These are phyloP conservation scores for Phenganax subtilis DNA, from an alignment of 92 coral and sea anemone species.

Conservation along the genomic window DNA sequence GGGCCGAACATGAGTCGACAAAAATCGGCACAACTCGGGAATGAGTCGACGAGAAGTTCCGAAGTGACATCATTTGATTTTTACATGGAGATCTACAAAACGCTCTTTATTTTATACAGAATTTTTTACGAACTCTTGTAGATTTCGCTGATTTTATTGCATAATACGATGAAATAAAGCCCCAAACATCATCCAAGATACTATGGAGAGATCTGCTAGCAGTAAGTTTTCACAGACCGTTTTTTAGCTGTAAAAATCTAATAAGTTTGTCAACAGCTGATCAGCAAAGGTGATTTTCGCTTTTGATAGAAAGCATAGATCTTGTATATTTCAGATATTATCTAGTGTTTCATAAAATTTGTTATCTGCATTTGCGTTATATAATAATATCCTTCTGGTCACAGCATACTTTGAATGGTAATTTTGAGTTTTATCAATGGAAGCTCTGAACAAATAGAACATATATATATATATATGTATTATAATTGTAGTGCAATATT, in stretches of 20 bases:
- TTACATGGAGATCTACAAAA: neutral
- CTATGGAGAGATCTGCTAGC: slow-evolving; percentile 2
- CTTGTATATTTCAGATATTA: neutral
- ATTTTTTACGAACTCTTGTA: neutral
- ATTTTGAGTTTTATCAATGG: too few species aligned
- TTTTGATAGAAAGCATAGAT: too few species aligned
- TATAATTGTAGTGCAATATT: too few species aligned
- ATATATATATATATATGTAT: too few species aligned
- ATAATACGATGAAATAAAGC: neutral
- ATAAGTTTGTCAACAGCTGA: neutral
- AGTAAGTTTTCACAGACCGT: neutral
- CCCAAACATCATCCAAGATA: neutral
- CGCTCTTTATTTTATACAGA: neutral
- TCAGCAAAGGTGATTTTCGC: neutral
- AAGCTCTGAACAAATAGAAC: too few species aligned
- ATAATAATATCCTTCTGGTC: neutral
- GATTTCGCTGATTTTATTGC: neutral
- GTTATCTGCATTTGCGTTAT: neutral
- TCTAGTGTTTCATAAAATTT: neutral
- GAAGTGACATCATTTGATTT: slow-evolving; percentile 4
- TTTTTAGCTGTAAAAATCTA: neutral
- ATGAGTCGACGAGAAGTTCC: slow-evolving; percentile 12
- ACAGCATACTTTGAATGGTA: neutral
- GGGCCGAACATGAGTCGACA: slow-evolving; percentile 4
- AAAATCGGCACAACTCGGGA: neutral